A percentile compares a stretch with the other conserved stretches of the same genome.
phyloP scores from a whole-genome alignment of 1,140 invertebrate species.

The Sitophilus oryzae region DNA sequence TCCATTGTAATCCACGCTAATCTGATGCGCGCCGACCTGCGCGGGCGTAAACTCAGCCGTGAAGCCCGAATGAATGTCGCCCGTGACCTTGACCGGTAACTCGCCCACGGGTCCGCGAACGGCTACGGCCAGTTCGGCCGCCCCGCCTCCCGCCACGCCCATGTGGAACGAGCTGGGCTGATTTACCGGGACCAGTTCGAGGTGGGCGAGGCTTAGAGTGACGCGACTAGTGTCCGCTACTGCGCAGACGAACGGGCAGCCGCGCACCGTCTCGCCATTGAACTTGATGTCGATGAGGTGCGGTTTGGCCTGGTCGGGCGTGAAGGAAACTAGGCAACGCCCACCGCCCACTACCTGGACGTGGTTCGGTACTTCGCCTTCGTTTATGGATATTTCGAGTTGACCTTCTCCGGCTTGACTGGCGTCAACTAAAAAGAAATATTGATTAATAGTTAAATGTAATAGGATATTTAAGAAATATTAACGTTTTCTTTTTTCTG shows the following conservation, averaged over 20 bases:
- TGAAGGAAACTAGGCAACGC: constrained; percentile 90
- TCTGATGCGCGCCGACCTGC: constrained; percentile 83
- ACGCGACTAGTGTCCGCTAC: constrained; percentile 76
- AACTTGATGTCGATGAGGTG: constrained; percentile 98
- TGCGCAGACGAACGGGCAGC: constrained; percentile 82
- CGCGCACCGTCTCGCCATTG: constrained; percentile 90
- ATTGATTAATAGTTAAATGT: too few species aligned
- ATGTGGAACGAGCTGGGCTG: constrained; percentile 84
- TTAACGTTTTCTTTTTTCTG: too few species aligned
- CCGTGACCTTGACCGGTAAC: constrained; percentile 83
- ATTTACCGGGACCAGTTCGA: constrained; percentile 85
- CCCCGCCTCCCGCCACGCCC: constrained; percentile 76
- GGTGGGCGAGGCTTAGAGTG: constrained; percentile 67
- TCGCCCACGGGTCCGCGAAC: constrained; percentile 74
- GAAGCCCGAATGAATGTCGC: constrained; percentile 77
- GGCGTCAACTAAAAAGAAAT: constrained; percentile 74
- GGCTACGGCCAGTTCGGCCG: constrained; percentile 81
- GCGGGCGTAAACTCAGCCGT: constrained; percentile 86
- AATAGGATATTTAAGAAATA: too few species aligned
- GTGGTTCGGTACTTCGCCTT: constrained; percentile 96
- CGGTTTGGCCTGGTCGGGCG: constrained; percentile 83
- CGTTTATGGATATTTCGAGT: constrained; percentile 95
- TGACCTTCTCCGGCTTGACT: constrained; percentile 94
- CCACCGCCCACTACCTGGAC: constrained; percentile 93
- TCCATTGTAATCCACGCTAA: constrained; percentile 78